Base-by-base conservation (phyloP, 1,140 invertebrate species). In the Orius insidiosus region DNA sequence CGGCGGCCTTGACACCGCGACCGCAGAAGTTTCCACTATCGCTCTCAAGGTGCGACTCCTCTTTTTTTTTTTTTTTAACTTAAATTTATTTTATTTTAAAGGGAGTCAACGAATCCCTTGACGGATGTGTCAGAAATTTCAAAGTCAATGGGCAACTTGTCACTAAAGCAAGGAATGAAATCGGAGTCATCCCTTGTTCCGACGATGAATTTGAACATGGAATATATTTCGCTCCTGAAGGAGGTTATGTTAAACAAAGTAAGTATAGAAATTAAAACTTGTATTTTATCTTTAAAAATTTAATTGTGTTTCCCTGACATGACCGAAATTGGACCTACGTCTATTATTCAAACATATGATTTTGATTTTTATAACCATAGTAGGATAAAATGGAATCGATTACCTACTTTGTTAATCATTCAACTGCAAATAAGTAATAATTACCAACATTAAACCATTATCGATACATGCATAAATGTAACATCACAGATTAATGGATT, bases 41-140 rank as follows among this genome's bases (percentile, higher is more conserved):
- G 16, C 9, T 30, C 36, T 19, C 37, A 42, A 43, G 39, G 39
- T 41, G 6, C 6, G 6, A 33, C 6, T 33, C n/a, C n/a, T 33
- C 6, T 7, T 33, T n/a, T 7, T 33, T 33, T 33, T 6, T 33
- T 33, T 33, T 6, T 33, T 33, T 33, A 33, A 33, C 32, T 33
- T 33, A 33, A 33, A 33, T 7, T 33, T 33, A n/a, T n/a, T 7
- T 7, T 33, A 10, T 7, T 42, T 43, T 56, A 49, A 55, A 79
- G 68, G 67, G 66, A 15, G 57, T 72, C 1, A 73, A 73, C 32
- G 55, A 57, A 2, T 76, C 80, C 14, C 95, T 93, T 58, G 75
- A 72, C 53, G 94, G 93, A 14, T 98, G 94, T 60, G 65, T 98
- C 10, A 70, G 75, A 42, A 80, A 89, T 40, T 72, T 97, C 30